A percentile compares a stretch with the other conserved stretches of the same genome.
These are phyloP conservation scores for Arctocebus calabarensis DNA, from an alignment of 2,797 vertebrate genomes.

Conservation along the genomic window DNA sequence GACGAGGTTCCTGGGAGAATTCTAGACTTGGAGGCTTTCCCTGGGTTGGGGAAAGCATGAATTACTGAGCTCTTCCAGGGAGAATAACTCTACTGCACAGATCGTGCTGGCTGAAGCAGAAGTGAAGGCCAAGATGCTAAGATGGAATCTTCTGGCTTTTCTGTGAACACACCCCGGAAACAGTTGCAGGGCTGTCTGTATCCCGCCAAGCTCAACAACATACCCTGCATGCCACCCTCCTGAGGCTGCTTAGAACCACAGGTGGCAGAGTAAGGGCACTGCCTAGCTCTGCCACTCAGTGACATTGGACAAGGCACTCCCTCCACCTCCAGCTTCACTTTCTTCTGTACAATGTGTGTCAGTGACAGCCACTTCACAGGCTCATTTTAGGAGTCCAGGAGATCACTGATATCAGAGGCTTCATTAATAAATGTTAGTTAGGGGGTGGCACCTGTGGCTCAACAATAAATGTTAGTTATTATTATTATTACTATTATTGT, in stretches of 20 bases:
- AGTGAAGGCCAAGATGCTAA: neutral
- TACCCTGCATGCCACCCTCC: fast-evolving
- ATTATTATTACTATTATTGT: too few species aligned
- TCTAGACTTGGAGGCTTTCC: slow-evolving; percentile 59
- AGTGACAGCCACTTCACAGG: neutral
- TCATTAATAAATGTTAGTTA: neutral
- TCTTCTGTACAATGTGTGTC: neutral
- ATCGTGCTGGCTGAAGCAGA: neutral
- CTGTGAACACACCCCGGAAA: neutral
- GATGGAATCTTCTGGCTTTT: slow-evolving; percentile 34
- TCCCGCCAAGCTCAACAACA: neutral
- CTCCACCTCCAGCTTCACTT: neutral
- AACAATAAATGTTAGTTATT: neutral
- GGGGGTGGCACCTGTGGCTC: too few species aligned
- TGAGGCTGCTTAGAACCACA: neutral
- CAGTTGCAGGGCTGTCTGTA: neutral
- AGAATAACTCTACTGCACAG: slow-evolving; percentile 16
- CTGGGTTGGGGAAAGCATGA: slow-evolving; percentile 30
- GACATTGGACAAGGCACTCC: neutral
- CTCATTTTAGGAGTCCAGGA: neutral
- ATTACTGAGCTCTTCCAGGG: slow-evolving; percentile 49
- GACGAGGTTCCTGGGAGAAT: neutral
- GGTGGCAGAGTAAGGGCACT: neutral
- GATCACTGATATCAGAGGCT: neutral
- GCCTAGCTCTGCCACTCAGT: neutral